Conservation (phyloP, 2,888 invertebrate species). For the Periphyllus acericola region DNA sequence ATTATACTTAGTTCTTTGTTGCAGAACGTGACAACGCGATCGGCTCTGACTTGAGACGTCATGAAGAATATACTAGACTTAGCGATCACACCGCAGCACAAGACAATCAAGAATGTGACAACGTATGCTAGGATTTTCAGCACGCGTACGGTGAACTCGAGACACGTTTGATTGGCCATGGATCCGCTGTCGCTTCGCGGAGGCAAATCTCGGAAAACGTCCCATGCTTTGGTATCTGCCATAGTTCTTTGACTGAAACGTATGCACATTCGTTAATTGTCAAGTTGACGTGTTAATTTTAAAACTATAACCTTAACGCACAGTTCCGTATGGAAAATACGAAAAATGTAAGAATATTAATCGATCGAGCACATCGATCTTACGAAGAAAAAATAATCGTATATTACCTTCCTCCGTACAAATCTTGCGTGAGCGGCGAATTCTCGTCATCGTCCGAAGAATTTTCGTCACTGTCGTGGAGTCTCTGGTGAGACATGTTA, state of each 20-base stretch:
- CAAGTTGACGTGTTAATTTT: background rate
- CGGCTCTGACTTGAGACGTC: conserved; percentile 86
- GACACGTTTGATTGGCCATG: conserved; percentile 86
- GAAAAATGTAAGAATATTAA: background rate
- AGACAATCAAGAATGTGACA: conserved; percentile 84
- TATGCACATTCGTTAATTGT: background rate
- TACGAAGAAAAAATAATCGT: background rate
- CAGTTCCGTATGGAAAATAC: background rate
- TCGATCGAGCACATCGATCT: background rate
- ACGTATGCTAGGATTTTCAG: conserved; percentile 87
- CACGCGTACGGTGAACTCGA: conserved; percentile 85
- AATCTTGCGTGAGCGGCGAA: conserved; percentile 85
- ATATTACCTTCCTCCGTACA: conserved; percentile 89
- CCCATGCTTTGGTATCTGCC: conserved; percentile 94
- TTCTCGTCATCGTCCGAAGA: conserved; percentile 90
- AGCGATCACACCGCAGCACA: conserved; percentile 85
- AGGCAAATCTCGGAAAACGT: conserved; percentile 93
- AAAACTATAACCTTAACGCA: background rate
- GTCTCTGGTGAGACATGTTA: conserved; percentile 57
- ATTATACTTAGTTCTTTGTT: conserved; percentile 82
- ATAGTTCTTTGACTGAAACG: conserved; percentile 81
- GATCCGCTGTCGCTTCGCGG: conserved; percentile 88
- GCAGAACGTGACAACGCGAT: conserved; percentile 82
- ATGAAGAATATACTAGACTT: conserved; percentile 91
- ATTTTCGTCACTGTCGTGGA: conserved; percentile 70